phyloP scores from a whole-genome alignment of 2,888 invertebrate species.

The Macropis europaea region DNA sequence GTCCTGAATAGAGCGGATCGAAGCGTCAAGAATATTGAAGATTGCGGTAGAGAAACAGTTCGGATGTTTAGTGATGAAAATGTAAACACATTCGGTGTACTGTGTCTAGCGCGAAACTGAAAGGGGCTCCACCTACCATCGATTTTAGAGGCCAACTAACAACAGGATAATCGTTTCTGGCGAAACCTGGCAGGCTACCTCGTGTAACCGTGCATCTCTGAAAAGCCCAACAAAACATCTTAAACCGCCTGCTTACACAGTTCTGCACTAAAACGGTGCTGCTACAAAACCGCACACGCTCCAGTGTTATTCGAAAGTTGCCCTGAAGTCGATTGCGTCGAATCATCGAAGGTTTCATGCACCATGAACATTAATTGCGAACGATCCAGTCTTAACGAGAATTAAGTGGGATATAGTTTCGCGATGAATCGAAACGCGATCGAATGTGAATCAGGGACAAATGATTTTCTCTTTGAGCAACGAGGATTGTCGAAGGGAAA shows the following conservation, averaged over 20 bases:
- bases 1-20: too few species aligned
- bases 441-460: conserved; percentile 5
- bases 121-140: conserved; percentile 66
- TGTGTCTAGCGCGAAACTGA: conserved; percentile 58
- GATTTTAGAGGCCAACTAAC: conserved; percentile 63
- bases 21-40: too few species aligned
- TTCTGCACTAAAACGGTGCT: conserved; percentile 48
- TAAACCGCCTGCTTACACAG: conserved; percentile 37
- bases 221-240: conserved; percentile 44
- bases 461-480: too few species aligned
- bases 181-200: conserved; percentile 42
- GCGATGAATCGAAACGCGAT: conserved; percentile 29
- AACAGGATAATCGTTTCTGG: conserved; percentile 70
- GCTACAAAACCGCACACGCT: conserved; percentile 7
- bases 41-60: too few species aligned
- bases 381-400: conserved; percentile 52
- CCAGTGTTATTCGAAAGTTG: conserved; percentile 1
- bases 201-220: conserved; percentile 35
- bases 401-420: conserved; percentile 49
- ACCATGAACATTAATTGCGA: conserved; percentile 21
- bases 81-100: conserved; percentile 41
- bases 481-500: too few species aligned
- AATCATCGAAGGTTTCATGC: not conserved
- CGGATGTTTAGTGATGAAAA: conserved; percentile 17
- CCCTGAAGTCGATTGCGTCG: not conserved